A percentile compares a stretch with the other conserved stretches of the same genome.
Evolutionary conservation across 2,888 invertebrate species (phyloP).

Genomic region (Zele albiditarsus): DNA sequence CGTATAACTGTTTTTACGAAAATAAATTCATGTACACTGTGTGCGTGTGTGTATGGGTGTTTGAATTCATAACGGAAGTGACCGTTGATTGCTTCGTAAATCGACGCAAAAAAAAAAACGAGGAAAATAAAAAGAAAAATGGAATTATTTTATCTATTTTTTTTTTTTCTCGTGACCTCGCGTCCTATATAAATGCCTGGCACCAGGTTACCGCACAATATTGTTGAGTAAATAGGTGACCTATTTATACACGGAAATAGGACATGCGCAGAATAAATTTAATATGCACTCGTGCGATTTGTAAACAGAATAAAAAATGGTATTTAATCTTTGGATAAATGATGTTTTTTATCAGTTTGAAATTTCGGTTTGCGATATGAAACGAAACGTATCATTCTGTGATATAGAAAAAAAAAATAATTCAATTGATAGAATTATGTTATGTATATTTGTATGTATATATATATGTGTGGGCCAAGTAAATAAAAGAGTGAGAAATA

Average conservation of each 20-base stretch:
- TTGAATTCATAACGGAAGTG: not conserved
- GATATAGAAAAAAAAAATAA: not conserved
- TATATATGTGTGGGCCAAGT: not conserved
- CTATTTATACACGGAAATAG: constrained; percentile 10
- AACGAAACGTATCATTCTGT: no score
- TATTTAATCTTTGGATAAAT: no score
- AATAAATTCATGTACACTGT: not conserved
- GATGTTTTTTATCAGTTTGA: not conserved
- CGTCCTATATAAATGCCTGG: not conserved
- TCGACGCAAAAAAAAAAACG: not conserved
- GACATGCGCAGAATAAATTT: constrained; percentile 10
- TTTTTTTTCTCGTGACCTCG: not conserved
- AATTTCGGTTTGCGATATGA: no score
- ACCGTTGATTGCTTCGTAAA: constrained; percentile 7
- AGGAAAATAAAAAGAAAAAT: not conserved
- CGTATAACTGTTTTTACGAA: constrained; percentile 1
- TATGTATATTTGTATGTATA: not conserved
- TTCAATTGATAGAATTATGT: not conserved
- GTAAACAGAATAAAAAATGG: not conserved
- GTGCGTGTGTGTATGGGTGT: not conserved
- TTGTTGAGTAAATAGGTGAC: constrained; percentile 29
- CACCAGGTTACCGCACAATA: not conserved
- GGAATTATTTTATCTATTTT: not conserved
- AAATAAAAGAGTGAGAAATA: constrained; percentile 18
- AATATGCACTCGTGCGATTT: not conserved